Conservation (phyloP, 2,797 vertebrate genomes). For the Anas flavirostris region DNA sequence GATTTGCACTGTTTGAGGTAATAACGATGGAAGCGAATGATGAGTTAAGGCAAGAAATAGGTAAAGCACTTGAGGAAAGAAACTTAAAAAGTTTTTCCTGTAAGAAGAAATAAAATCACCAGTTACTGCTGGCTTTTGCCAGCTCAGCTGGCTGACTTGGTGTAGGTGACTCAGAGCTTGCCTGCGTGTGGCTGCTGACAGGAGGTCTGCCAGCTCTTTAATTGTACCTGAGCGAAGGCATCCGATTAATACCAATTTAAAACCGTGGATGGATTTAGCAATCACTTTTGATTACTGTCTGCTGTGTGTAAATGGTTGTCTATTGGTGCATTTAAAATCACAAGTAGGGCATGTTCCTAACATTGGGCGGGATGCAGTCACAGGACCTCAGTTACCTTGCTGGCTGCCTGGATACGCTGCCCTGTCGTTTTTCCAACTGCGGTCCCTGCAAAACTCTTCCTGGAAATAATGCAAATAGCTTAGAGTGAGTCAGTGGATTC, state of each 20-base stretch:
- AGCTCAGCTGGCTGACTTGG: background rate
- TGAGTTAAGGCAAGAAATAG: background rate
- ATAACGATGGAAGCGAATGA: background rate
- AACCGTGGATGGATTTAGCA: background rate
- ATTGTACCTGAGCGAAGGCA: background rate
- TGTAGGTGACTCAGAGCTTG: background rate
- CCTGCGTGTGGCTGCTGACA: fast-evolving
- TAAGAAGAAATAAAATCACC: background rate
- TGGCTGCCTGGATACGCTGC: background rate
- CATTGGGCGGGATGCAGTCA: background rate
- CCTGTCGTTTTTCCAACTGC: background rate
- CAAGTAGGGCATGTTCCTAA: background rate
- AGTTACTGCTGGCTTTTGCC: background rate
- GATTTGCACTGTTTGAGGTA: background rate
- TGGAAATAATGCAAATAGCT: slow-evolving; percentile 29
- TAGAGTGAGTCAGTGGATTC: slow-evolving; percentile 5
- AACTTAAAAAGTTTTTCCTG: background rate
- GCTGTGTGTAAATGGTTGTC: background rate
- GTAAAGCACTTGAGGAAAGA: background rate
- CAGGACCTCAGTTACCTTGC: background rate
- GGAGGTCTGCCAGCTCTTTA: background rate
- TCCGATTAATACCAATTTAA: background rate
- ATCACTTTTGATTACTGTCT: background rate
- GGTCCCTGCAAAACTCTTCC: background rate
- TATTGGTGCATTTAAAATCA: background rate